phyloP scores from a whole-genome alignment of 2,113 vertebrate genomes.

The Antechinus stuartii region DNA sequence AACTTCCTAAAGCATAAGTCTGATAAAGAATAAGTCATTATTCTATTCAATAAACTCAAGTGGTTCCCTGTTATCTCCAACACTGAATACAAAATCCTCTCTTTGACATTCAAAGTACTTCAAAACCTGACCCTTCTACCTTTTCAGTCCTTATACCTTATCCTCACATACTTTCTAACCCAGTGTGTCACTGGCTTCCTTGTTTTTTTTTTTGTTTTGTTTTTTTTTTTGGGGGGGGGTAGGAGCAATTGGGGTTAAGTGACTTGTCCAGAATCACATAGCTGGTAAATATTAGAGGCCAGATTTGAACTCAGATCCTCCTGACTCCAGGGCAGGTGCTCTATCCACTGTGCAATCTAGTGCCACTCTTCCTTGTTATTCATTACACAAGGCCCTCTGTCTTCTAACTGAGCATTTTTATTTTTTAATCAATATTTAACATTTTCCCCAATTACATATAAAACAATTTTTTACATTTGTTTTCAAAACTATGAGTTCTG shows the following conservation, averaged over 20 bases:
- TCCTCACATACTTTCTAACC: neutral
- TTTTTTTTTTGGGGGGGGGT: neutral
- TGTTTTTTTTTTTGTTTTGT: neutral
- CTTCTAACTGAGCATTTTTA: neutral
- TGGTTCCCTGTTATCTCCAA: neutral
- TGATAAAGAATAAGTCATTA: neutral
- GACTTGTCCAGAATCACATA: neutral
- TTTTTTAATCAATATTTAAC: neutral
- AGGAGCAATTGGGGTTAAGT: neutral
- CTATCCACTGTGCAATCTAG: neutral
- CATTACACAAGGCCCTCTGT: neutral
- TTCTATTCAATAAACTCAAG: neutral
- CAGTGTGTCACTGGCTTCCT: neutral
- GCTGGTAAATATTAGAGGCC: neutral
- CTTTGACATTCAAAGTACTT: neutral
- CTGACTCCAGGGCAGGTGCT: neutral
- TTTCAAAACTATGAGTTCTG: too few relatives aligned
- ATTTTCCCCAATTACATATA: too few relatives aligned
- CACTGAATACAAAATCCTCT: neutral
- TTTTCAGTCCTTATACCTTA: neutral
- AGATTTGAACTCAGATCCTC: neutral
- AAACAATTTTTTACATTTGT: too few relatives aligned
- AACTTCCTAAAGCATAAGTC: neutral
- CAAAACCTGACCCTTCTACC: neutral
- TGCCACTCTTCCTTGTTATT: neutral